Percentiles rank a stretch among this genome's conserved stretches.
Evolutionary conservation across 2,113 vertebrate species (phyloP).

Genomic region (Alces alces): DNA sequence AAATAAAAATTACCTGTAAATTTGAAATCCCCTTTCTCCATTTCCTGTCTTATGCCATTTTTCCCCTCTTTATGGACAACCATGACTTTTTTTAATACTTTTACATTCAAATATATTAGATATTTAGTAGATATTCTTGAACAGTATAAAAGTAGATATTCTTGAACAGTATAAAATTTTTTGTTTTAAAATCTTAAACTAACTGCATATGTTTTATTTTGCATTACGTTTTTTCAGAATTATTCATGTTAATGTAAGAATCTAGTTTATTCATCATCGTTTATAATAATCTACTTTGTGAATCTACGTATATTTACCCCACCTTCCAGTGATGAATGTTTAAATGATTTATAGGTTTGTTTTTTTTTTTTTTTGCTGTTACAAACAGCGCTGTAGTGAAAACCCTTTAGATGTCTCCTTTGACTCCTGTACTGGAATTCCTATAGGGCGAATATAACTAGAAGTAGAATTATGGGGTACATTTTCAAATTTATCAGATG

Average conservation of each 20-base stretch:
- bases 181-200: slow-evolving; percentile 12
- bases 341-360: neutral
- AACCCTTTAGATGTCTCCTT: neutral
- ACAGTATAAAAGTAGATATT: too few species aligned
- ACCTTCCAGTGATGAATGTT: neutral
- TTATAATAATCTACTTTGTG: neutral
- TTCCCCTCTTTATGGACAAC: neutral
- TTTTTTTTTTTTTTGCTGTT: neutral
- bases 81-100: neutral
- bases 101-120: neutral
- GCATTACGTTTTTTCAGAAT: neutral
- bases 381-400: neutral
- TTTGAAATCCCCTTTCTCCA: neutral
- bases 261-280: slow-evolving; percentile 6
- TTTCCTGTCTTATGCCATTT: neutral
- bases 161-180: neutral
- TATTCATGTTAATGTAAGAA: neutral
- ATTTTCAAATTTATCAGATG: neutral
- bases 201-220: neutral
- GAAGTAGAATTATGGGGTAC: neutral
- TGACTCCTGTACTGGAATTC: neutral
- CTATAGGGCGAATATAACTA: neutral
- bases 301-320: neutral
- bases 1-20: neutral
- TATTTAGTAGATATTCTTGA: neutral